Conservation (phyloP, 2,797 vertebrate species). For the Denticeps clupeoides region DNA sequence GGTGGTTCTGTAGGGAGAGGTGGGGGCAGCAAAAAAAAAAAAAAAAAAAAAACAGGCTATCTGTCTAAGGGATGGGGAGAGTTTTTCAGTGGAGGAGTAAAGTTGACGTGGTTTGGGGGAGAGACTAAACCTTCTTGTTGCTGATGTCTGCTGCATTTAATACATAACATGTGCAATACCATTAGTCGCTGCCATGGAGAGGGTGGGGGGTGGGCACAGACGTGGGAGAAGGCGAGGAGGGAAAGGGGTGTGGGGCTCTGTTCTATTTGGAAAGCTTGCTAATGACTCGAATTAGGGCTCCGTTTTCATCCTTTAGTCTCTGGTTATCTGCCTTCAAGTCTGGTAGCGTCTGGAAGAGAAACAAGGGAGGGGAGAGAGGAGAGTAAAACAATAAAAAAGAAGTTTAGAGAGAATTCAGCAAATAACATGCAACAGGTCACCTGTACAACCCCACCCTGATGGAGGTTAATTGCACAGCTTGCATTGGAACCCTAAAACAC, state of each 20-base stretch:
- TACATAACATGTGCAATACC: conserved; percentile 83
- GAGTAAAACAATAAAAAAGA: too few relatives aligned
- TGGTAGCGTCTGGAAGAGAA: conserved; percentile 80
- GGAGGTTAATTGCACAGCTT: neutral
- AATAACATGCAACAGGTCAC: too few relatives aligned
- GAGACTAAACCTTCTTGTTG: conserved; percentile 40
- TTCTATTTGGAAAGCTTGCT: conserved; percentile 99
- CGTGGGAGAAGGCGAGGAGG: conserved; percentile 7
- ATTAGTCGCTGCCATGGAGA: conserved; percentile 64
- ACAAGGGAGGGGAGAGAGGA: neutral
- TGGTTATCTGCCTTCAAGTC: conserved; percentile 99
- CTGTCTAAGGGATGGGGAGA: conserved; percentile 8
- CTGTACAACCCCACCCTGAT: neutral
- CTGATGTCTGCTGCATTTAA: conserved; percentile 67
- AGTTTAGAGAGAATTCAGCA: neutral
- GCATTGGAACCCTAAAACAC: too few relatives aligned
- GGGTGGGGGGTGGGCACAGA: conserved; percentile 30
- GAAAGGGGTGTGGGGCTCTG: conserved; percentile 29
- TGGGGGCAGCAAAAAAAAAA: conserved; percentile 42
- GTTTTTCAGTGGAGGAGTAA: conserved; percentile 20
- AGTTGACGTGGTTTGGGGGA: conserved; percentile 7
- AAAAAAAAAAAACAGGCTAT: conserved; percentile 22
- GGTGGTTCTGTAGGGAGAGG: conserved; percentile 73
- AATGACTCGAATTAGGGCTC: conserved; percentile 98
- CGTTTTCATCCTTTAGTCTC: conserved; percentile 99